Conservation (phyloP, 2,888 invertebrate species). For the Seira musarum region DNA sequence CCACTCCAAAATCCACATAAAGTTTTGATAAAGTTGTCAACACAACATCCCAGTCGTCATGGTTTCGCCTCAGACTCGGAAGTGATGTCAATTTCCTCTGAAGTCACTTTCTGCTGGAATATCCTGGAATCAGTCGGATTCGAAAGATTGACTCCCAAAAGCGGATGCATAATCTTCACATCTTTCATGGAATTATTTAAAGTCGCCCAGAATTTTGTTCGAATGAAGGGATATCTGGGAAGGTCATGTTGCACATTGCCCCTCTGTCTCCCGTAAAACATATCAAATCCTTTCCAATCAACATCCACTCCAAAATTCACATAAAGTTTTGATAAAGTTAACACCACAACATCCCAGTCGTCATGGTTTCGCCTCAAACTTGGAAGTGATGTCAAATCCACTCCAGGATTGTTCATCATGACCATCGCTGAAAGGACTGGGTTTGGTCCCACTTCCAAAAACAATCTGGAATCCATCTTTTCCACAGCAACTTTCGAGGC, state of each 20-base stretch:
- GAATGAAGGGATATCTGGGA: conserved; percentile 49
- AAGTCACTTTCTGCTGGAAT: conserved; percentile 37
- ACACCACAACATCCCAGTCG: conserved; percentile 45
- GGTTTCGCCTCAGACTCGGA: conserved; percentile 31
- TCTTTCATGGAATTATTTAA: neutral
- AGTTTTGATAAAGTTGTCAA: conserved; percentile 44
- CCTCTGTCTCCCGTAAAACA: neutral
- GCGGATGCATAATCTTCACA: conserved; percentile 37
- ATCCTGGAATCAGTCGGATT: conserved; percentile 40
- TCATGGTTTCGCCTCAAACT: conserved; percentile 31
- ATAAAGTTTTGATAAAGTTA: conserved; percentile 45
- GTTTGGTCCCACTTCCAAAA: conserved; percentile 56
- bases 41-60: conserved; percentile 39
- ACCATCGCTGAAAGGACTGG: conserved; percentile 53
- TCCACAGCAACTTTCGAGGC: conserved; percentile 44
- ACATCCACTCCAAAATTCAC: conserved; percentile 21
- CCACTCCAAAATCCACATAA: conserved; percentile 21
- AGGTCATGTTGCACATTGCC: too few species aligned
- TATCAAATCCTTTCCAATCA: conserved; percentile 39
- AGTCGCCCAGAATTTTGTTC: conserved; percentile 45
- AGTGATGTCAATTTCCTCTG: too few species aligned
- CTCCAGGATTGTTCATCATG: conserved; percentile 42
- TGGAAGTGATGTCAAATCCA: conserved; percentile 39
- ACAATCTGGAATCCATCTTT: conserved; percentile 32
- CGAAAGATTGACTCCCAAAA: conserved; percentile 43